A percentile compares a stretch with the other conserved stretches of the same genome.
Evolutionary conservation across 2,797 vertebrate genomes (phyloP).

Genomic region (Sebastes kiyomatsui): DNA sequence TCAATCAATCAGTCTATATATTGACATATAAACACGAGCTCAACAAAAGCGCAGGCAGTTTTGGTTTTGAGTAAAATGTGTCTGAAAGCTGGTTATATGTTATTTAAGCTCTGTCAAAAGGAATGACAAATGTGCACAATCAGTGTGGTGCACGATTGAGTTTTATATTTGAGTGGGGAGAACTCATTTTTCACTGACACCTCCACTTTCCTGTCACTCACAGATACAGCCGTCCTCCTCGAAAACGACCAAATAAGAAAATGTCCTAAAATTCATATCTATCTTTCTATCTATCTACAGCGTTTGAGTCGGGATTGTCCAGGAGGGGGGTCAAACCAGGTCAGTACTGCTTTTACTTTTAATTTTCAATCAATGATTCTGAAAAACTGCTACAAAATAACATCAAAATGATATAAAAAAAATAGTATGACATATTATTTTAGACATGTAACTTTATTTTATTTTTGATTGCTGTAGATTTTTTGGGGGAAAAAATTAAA

Average conservation of each 20-base stretch:
- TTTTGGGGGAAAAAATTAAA: neutral
- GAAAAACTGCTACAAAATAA: neutral
- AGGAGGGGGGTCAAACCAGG: neutral
- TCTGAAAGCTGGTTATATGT: conserved; percentile 50
- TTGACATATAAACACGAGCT: conserved; percentile 39
- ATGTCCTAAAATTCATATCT: neutral
- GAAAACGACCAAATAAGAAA: conserved; percentile 39
- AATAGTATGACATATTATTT: neutral
- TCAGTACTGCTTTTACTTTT: neutral
- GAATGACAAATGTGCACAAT: conserved; percentile 68
- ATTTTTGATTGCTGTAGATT: neutral
- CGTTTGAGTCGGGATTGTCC: neutral
- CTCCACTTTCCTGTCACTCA: conserved; percentile 50
- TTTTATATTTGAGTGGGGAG: conserved; percentile 57
- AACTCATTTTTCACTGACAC: conserved; percentile 68
- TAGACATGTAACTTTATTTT: neutral
- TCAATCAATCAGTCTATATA: conserved; percentile 54
- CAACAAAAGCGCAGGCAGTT: conserved; percentile 22
- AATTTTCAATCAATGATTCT: neutral
- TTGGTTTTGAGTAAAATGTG: conserved; percentile 48
- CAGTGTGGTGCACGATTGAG: conserved; percentile 44
- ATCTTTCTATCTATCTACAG: neutral
- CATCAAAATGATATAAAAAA: neutral
- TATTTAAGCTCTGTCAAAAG: conserved; percentile 62
- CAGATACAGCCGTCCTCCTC: conserved; percentile 23